Base-by-base conservation (phyloP, 2,113 vertebrate genomes). In the Cyprinodon brontotheroides region DNA sequence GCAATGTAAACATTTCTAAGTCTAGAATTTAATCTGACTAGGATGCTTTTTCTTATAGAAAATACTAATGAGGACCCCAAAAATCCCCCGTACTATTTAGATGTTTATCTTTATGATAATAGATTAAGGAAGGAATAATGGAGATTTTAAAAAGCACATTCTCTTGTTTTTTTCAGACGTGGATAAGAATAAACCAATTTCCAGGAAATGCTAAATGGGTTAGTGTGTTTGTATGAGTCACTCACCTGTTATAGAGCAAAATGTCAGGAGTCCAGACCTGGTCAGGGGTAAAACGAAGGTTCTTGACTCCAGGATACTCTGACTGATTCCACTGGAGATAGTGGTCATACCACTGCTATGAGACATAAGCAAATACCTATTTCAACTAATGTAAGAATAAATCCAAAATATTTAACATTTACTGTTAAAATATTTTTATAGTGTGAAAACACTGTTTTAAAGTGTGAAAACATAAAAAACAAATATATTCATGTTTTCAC, bases 241-340 rank as follows among this genome's bases (percentile, higher is more conserved):
- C 70, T 3, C 80, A 95, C 95, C 95, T 95, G 91, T 95, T 95
- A 65, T 95, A 95, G 3, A 95, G 91, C 68, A 95, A 83, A 61
- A 95, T 94, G 78, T 95, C 95, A 70, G 95, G 95, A 2, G 93
- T 95, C 95, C 95, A 95, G 45, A 95, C 87, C 86, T 95, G 94
- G 40, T 94, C 93, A 0, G 93, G 65, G 40, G 91, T 91, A 80
- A 95, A 95, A 69, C 95, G 92, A 5, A 95, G 92, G 83, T 93
- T 95, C 63, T 95, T 95, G 13, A 95, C 93, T 50, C 94, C 95
- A 12, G 94, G 94, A 68, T 94, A 95, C 65, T 95, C 93, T 0
- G 95, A 94, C 72, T 95, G 94, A 87, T 95, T 95, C 95, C 95
- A 95, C 88, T 94, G 92, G 37, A 95, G 91, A 79, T 95, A 95